Evolutionary conservation across 2,113 vertebrate genomes (phyloP), one percentile per base, ranked within the genome.

Genomic region (Osmerus eperlanus): DNA sequence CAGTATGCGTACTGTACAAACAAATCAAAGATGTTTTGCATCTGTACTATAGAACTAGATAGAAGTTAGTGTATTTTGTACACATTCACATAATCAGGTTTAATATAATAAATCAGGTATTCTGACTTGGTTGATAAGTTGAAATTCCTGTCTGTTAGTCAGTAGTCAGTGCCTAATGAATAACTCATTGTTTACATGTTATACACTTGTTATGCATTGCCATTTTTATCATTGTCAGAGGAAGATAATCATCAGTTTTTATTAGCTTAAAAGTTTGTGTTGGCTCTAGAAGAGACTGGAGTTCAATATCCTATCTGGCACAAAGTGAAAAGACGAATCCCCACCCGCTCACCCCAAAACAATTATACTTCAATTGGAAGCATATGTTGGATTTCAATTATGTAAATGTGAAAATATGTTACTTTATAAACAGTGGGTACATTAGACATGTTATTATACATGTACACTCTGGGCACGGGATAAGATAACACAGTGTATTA

Each of bases 401-500:
- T 87, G 80, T 85, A 84, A 87, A 85, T 55, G 78, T 80, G 81
- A 56, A 81, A 78, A 86, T 80, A 80, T 84, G 82, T 86, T 86
- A 85, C 88, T 87, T 86, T 80, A 90, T 85, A 83, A 88, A 82
- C 89, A 87, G 79, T 88, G 87, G 87, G 82, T 86, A 82, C 84
- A 89, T 89, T 90, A 88, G 82, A 83, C 83, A 71, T 84, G 74
- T 56, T 79, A 85, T 87, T 88, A 84, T 86, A 87, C 66, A 83
- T 73, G 84, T 86, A 86, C 66, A 84, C 74, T 79, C 70, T 75
- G 81, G 86, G 83, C 86, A 84, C 72, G 55, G 85, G 85, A 89
- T 89, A 83, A 90, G 85, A 88, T 84, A 84, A 86, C 85, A 81
- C 65, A 80, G 82, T 65, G 75, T 83, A 85, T 87, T 75, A 87